These are phyloP conservation scores for Mustela lutreola DNA, from an alignment of 2,113 vertebrate genomes.

Conservation along the genomic window DNA sequence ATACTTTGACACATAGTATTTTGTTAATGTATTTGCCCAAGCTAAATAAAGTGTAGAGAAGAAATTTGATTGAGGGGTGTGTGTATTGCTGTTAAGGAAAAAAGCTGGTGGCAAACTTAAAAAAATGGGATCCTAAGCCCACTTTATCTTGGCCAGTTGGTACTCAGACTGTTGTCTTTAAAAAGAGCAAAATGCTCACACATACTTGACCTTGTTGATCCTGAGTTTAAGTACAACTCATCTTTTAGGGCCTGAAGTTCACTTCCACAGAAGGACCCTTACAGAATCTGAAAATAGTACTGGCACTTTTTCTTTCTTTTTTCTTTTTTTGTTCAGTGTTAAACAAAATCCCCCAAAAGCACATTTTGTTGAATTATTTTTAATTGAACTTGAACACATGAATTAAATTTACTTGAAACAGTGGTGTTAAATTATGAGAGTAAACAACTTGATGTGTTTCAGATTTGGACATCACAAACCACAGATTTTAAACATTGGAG, in stretches of 20 bases:
- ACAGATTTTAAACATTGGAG: not conserved
- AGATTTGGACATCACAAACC: slow-evolving; percentile 23
- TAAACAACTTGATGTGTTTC: slow-evolving; percentile 18
- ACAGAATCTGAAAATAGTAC: not conserved
- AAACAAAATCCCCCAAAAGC: slow-evolving; percentile 54
- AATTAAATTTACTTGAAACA: slow-evolving; percentile 60
- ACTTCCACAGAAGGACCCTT: not conserved
- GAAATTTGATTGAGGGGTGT: not conserved
- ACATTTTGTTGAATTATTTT: slow-evolving; percentile 20
- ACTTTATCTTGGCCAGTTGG: not conserved
- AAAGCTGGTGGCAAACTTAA: not conserved
- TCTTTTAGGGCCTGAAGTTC: not conserved
- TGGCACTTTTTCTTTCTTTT: not conserved
- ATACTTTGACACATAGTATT: not conserved
- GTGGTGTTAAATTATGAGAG: not conserved
- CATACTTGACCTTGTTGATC: not conserved
- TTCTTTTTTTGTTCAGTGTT: not conserved
- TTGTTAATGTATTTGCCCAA: not conserved
- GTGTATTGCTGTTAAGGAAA: not conserved
- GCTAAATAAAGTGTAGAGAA: not conserved
- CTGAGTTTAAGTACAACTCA: slow-evolving; percentile 17
- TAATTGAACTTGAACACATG: slow-evolving; percentile 37
- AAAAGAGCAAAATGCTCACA: not conserved
- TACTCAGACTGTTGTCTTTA: not conserved
- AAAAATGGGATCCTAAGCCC: not conserved